A percentile compares a stretch with the other conserved stretches of the same genome.
Conservation (phyloP, 2,888 invertebrate genomes). For the Hanleya hanleyi region DNA sequence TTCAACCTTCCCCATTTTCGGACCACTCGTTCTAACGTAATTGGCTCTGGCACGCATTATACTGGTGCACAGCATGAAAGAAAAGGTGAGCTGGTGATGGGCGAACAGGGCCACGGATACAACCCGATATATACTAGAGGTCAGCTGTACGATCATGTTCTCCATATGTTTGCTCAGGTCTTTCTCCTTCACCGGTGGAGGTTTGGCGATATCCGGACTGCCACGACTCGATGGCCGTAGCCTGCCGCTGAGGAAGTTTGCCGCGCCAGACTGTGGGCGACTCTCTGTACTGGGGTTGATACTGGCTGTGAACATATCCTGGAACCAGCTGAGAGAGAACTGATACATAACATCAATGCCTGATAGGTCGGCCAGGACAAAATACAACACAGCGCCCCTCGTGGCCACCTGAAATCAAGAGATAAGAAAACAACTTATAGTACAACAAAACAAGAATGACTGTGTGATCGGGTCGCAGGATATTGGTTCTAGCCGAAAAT, state of each 20-base stretch:
- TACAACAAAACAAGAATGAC: background rate
- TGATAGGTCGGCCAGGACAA: constrained; percentile 70
- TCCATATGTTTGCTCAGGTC: constrained; percentile 19
- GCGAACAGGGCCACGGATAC: constrained; percentile 71
- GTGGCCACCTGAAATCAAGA: constrained; percentile 67
- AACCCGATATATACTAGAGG: constrained; percentile 66
- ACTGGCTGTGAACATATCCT: constrained; percentile 68
- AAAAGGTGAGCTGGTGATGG: constrained; percentile 71
- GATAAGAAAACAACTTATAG: background rate
- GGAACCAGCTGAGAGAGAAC: constrained; percentile 73
- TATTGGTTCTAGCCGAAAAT: background rate
- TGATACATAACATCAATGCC: constrained; percentile 73
- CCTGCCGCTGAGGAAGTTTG: constrained; percentile 15
- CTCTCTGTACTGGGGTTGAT: constrained; percentile 45
- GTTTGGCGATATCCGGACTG: background rate
- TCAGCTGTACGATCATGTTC: constrained; percentile 54
- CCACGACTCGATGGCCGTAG: constrained; percentile 14
- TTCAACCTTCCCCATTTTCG: constrained; percentile 61
- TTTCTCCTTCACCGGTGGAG: background rate
- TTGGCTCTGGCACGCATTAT: constrained; percentile 62
- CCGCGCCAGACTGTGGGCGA: constrained; percentile 16
- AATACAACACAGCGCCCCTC: constrained; percentile 71
- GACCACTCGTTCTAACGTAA: background rate
- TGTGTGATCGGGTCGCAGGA: background rate
- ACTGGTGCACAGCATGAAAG: constrained; percentile 69